Percentiles rank a stretch among this genome's conserved stretches.
phyloP scores from a whole-genome alignment of 2,888 invertebrate species.

The Dichetophora obliterata region DNA sequence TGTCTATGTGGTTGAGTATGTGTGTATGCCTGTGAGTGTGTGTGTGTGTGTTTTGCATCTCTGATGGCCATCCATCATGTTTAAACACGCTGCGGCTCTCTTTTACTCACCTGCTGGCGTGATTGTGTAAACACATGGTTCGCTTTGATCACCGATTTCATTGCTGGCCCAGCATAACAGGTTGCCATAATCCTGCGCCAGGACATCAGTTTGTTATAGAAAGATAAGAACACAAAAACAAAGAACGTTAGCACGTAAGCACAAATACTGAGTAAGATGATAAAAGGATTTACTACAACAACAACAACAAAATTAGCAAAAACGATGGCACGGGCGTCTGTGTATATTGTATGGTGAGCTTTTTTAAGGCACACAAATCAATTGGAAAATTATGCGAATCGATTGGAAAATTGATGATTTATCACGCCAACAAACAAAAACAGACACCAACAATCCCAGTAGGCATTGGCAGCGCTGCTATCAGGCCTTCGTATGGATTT shows the following conservation, averaged over 20 bases:
- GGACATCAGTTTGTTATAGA: neutral
- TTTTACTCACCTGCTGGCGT: conserved; percentile 77
- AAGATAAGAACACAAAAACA: conserved; percentile 28
- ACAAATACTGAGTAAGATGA: conserved; percentile 14
- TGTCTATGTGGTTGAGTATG: neutral
- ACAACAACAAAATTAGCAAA: conserved; percentile 7
- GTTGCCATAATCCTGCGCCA: conserved; percentile 77
- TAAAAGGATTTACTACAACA: conserved; percentile 8
- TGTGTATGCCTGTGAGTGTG: conserved; percentile 2
- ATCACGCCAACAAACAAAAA: conserved; percentile 38
- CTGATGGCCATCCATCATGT: conserved; percentile 1
- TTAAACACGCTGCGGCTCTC: neutral
- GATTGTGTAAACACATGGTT: conserved; percentile 81
- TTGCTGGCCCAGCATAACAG: conserved; percentile 82
- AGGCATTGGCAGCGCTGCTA: no score
- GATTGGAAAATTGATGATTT: conserved; percentile 53
- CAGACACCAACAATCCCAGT: conserved; percentile 24
- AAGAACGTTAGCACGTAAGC: conserved; percentile 18
- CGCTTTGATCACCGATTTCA: conserved; percentile 79
- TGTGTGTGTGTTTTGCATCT: neutral
- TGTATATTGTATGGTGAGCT: conserved; percentile 40
- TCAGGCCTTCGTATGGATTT: no score
- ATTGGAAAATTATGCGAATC: conserved; percentile 65
- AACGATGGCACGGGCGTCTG: neutral
- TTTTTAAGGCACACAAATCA: conserved; percentile 64